These are phyloP conservation scores for Columba janthina DNA, from an alignment of 2,113 vertebrate species.

Conservation along the genomic window DNA sequence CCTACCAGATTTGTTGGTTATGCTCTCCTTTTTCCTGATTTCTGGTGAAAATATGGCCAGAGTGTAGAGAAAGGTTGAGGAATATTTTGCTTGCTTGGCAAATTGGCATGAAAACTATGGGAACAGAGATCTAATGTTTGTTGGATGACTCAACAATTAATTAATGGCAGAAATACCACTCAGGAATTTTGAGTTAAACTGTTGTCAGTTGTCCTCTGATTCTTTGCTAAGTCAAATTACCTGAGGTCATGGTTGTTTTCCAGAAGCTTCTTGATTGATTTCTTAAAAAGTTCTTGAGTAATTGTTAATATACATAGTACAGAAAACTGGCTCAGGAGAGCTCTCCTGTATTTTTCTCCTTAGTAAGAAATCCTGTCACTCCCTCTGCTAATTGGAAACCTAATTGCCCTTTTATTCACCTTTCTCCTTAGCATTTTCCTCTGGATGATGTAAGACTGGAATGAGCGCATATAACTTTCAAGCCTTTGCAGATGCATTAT, in stretches of 20 bases:
- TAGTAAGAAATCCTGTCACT: neutral
- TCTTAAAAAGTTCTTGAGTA: neutral
- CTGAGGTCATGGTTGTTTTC: neutral
- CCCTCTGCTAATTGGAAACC: neutral
- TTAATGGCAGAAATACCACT: neutral
- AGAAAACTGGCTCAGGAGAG: neutral
- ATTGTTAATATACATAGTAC: neutral
- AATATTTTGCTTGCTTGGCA: neutral
- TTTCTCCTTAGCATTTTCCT: neutral
- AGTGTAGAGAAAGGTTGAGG: neutral
- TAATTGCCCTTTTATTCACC: neutral
- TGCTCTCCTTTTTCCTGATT: neutral
- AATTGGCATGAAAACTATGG: neutral
- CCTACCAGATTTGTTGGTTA: neutral
- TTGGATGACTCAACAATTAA: neutral
- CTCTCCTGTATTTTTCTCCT: neutral
- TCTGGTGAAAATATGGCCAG: neutral
- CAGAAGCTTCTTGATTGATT: neutral
- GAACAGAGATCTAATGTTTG: neutral
- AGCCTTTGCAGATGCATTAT: neutral
- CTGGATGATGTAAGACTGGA: neutral
- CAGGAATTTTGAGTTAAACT: neutral
- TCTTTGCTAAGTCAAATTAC: neutral
- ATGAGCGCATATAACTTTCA: neutral
- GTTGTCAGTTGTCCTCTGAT: neutral